phyloP scores from a whole-genome alignment of 2,888 invertebrate genomes.

The Hetaerina titia region DNA sequence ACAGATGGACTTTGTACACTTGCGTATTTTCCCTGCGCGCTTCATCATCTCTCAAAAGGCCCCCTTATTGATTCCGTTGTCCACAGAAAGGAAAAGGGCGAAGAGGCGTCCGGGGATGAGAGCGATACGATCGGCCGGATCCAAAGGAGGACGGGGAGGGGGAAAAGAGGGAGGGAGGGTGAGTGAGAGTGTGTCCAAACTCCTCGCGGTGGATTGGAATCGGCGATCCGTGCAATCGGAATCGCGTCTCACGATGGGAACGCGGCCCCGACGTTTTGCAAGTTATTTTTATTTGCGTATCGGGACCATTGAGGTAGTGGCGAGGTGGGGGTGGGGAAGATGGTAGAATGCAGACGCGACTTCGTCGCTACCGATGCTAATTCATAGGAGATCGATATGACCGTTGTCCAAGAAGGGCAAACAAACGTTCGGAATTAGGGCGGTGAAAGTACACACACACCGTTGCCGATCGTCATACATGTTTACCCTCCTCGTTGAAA shows the following conservation, averaged over 20 bases:
- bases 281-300: no score
- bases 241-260: no score
- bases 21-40: constrained; percentile 20
- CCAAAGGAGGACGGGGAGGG: no score
- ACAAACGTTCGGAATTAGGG: background rate
- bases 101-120: background rate
- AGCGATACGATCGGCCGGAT: no score
- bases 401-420: background rate
- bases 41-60: background rate
- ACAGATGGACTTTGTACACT: constrained; percentile 32
- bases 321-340: no score
- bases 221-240: no score
- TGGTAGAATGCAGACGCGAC: no score
- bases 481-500: background rate
- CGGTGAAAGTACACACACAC: background rate
- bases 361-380: background rate
- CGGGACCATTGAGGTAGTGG: no score
- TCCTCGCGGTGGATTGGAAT: no score
- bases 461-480: background rate
- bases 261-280: no score
- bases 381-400: background rate
- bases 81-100: background rate
- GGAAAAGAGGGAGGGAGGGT: no score
- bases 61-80: constrained; percentile 35
- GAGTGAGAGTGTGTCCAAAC: no score